Conservation (phyloP, 30 jellyfish, hydroid and myxozoan genomes). For the Aurelia coerulea region DNA sequence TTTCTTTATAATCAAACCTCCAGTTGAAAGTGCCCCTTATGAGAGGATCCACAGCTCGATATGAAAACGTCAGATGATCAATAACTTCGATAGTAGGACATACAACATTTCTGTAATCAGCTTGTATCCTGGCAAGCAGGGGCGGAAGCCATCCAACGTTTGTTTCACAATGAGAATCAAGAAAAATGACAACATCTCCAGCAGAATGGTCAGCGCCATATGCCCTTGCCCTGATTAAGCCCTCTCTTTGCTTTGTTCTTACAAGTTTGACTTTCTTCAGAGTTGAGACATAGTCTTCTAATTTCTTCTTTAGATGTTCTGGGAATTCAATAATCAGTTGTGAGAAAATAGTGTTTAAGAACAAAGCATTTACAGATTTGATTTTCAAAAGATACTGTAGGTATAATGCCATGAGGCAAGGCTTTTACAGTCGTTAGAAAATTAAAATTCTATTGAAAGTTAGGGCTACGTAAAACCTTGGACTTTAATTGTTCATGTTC, state of each 20-base stretch:
- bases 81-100: conserved; percentile 98
- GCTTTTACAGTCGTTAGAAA: too few species aligned
- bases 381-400: too few species aligned
- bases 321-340: not conserved
- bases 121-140: conserved; percentile 73
- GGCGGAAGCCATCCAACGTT: conserved; percentile 99
- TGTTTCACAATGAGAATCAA: conserved; percentile 99
- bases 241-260: conserved; percentile 93
- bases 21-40: conserved; percentile 98
- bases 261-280: conserved; percentile 87
- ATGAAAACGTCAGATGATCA: conserved; percentile 89
- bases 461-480: too few species aligned
- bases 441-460: too few species aligned
- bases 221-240: conserved; percentile 95
- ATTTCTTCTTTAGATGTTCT: conserved; percentile 82
- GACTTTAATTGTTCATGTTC: too few species aligned
- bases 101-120: conserved; percentile 79
- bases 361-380: too few species aligned
- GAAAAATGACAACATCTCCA: conserved; percentile 92
- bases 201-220: conserved; percentile 97
- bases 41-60: conserved; percentile 92
- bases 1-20: conserved; percentile 97
- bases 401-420: too few species aligned
- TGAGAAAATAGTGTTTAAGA: too few species aligned
- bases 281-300: conserved; percentile 73